Base-by-base conservation (phyloP, 2,113 vertebrate species). In the Hymenochirus boettgeri region DNA sequence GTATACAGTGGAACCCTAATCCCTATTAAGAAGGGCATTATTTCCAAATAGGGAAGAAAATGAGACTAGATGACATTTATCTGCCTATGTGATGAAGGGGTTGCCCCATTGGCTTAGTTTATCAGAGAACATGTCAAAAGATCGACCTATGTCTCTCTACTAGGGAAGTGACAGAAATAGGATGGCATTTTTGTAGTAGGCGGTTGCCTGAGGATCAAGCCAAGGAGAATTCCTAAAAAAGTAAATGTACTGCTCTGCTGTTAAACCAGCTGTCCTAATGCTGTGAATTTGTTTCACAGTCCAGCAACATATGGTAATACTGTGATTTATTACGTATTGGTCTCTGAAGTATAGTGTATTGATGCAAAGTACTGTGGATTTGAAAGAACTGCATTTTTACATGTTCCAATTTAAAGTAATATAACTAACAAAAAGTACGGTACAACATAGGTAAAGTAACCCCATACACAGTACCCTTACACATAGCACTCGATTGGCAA, bases 121-220 rank as follows among this genome's bases (percentile, higher is more conserved):
- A 17, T 42, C 39, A 42, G 13, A 26, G 24, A 26, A 25, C 37
- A n/a, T 56, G 35, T 57, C 26, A 57, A 37, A 45, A 39, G 35
- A 69, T 59, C 33, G 23, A 6, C 19, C 26, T 25, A 53, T 69
- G 46, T 51, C 46, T 53, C 25, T 54, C 39, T 53, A 60, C 22
- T 35, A 33, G 56, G 56, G 47, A 69, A 60, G 65, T 60, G 65
- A 69, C 65, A 69, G 56, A 53, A 69, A 69, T 69, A 69, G 65
- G 65, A 18, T 60, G 65, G 65, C 59, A 69, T 69, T 53, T 60
- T 15, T 60, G 47, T 31, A 53, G 56, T 67, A 47, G 57, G 57
- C 35, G 57, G 33, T 47, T 7, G 17, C 13, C 56, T 26, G 18
- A 12, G 35, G 23, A 53, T 53, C 56, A 59, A 67, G 55, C 56